A percentile compares a stretch with the other conserved stretches of the same genome.
Evolutionary conservation across 1,140 invertebrate species (phyloP).

Genomic region (Heliconius melpomene): DNA sequence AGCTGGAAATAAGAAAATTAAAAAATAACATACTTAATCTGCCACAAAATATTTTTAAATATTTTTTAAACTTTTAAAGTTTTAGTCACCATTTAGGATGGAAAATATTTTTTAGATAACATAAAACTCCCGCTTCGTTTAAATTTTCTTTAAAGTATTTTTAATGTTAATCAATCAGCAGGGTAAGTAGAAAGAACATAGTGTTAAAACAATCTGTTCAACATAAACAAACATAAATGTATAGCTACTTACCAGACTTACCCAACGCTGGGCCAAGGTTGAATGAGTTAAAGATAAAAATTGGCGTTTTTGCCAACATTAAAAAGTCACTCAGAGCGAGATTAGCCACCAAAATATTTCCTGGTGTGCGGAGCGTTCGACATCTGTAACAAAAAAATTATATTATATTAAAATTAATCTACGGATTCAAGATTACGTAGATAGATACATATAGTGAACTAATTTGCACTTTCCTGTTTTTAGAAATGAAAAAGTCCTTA

Average conservation of each 20-base stretch:
- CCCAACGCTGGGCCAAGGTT: constrained; percentile 85
- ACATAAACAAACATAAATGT: too few species aligned
- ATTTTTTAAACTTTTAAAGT: too few species aligned
- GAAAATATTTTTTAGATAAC: too few species aligned
- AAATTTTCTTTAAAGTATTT: too few species aligned
- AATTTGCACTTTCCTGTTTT: too few species aligned
- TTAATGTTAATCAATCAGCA: too few species aligned
- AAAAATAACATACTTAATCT: neutral
- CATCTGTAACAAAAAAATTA: constrained; percentile 81
- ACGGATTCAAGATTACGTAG: neutral
- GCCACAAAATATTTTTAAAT: neutral
- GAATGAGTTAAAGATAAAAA: constrained; percentile 88
- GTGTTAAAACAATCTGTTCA: too few species aligned
- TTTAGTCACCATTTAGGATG: too few species aligned
- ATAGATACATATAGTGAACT: too few species aligned
- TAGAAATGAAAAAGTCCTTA: neutral
- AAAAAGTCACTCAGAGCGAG: constrained; percentile 89
- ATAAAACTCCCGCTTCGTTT: too few species aligned
- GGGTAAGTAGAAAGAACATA: too few species aligned
- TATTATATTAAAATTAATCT: neutral
- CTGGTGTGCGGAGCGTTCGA: constrained; percentile 86
- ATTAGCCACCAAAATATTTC: constrained; percentile 89
- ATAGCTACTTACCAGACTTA: constrained; percentile 81
- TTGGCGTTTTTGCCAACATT: constrained; percentile 86
- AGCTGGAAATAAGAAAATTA: constrained; percentile 78